A percentile compares a stretch with the other conserved stretches of the same genome.
Conservation (phyloP, 2,888 invertebrate species). For the Dromius quadrimaculatus region DNA sequence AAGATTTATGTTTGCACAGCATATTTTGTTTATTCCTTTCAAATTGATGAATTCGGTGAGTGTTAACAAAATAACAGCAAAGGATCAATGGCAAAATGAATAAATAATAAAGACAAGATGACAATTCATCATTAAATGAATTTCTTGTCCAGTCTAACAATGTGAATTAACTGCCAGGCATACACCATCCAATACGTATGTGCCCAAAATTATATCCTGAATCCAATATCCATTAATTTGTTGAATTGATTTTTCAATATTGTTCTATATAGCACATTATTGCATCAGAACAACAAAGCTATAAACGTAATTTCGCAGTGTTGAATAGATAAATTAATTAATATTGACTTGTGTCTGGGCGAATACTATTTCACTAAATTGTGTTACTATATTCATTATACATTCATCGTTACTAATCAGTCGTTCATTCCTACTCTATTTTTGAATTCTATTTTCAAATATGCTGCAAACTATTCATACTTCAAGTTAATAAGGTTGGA, state of each 20-base stretch:
- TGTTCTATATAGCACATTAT: background rate
- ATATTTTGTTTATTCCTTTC: conserved; percentile 29
- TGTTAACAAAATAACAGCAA: conserved; percentile 34
- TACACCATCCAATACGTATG: too few species aligned
- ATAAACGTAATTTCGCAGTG: background rate
- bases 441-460: too few species aligned
- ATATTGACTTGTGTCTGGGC: background rate
- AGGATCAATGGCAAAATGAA: conserved; percentile 22
- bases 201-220: too few species aligned
- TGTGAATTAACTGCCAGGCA: too few species aligned
- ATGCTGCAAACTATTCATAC: too few species aligned
- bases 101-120: conserved; percentile 37
- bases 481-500: too few species aligned
- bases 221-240: too few species aligned
- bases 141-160: background rate
- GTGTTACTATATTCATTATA: too few species aligned
- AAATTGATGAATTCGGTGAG: conserved; percentile 19
- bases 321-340: background rate
- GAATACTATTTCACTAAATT: background rate
- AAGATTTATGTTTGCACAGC: conserved; percentile 43
- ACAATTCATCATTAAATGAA: background rate
- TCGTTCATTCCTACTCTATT: too few species aligned
- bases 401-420: too few species aligned
- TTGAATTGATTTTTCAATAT: background rate
- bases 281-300: background rate